Percentiles rank a stretch among this genome's conserved stretches.
Conservation (phyloP, 2,113 vertebrate genomes). For the Vicugna pacos region DNA sequence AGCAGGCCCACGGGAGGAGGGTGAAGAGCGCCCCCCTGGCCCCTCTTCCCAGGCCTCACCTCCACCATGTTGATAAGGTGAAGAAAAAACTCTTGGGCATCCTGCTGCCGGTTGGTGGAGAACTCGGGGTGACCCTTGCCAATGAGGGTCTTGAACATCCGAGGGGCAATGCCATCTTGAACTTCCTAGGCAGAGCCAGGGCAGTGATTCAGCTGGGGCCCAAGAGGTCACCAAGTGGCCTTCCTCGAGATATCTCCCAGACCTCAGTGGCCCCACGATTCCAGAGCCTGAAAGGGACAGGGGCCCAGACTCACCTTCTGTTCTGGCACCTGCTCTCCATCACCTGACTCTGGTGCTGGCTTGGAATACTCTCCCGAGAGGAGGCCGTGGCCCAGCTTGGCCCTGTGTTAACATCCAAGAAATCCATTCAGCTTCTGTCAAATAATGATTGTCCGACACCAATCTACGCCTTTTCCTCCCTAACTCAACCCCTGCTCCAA, state of each 20-base stretch:
- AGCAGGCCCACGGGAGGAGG: not conserved
- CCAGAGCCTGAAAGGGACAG: not conserved
- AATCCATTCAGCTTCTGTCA: not conserved
- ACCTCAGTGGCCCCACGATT: not conserved
- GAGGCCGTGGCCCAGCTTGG: conserved; percentile 96
- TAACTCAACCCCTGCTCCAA: not conserved
- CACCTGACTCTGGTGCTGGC: conserved; percentile 90
- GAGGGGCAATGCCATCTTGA: conserved; percentile 96
- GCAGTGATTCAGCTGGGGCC: not conserved
- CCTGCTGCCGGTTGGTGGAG: conserved; percentile 98
- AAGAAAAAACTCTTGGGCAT: conserved; percentile 98
- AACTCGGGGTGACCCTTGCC: conserved; percentile 98
- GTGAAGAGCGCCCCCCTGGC: not conserved
- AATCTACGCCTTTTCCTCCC: not conserved
- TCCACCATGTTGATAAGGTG: conserved; percentile 99
- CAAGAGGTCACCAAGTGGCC: not conserved
- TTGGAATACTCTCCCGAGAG: conserved; percentile 98
- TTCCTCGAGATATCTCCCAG: not conserved
- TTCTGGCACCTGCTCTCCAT: conserved; percentile 91
- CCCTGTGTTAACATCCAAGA: conserved; percentile 86
- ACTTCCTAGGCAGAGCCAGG: conserved; percentile 89
- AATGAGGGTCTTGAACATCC: conserved; percentile 98
- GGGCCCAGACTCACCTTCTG: conserved; percentile 89
- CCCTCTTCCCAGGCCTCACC: conserved; percentile 86
- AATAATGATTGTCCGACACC: not conserved